Evolutionary conservation across 2,888 invertebrate species (phyloP).

Genomic region (Acleris sparsana): DNA sequence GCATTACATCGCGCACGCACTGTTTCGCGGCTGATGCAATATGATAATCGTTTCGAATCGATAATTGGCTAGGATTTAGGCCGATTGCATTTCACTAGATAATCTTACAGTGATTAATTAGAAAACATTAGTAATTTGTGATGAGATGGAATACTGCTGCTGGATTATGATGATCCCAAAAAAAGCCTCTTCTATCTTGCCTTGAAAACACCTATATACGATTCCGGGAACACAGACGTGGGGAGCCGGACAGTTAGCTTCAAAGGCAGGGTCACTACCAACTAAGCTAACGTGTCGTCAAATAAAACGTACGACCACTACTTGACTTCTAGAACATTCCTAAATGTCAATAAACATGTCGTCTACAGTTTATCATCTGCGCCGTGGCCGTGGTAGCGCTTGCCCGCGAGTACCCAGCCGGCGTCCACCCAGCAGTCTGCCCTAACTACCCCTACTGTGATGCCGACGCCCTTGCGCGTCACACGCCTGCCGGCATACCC

Average conservation of each 20-base stretch:
- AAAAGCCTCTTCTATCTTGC: too few relatives aligned
- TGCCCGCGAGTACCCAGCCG: slow-evolving; percentile 81
- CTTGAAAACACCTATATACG: too few relatives aligned
- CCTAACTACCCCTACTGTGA: slow-evolving; percentile 84
- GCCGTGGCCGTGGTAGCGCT: slow-evolving; percentile 72
- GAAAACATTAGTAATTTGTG: not conserved
- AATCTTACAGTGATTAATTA: not conserved
- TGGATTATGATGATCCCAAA: not conserved
- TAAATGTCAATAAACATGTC: too few relatives aligned
- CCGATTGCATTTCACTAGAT: not conserved
- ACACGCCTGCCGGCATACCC: slow-evolving; percentile 71
- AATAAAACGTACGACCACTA: too few relatives aligned
- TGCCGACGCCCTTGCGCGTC: slow-evolving; percentile 67
- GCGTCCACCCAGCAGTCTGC: slow-evolving; percentile 82
- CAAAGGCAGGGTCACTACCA: too few relatives aligned
- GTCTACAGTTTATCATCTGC: slow-evolving; percentile 66
- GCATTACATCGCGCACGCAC: slow-evolving; percentile 22
- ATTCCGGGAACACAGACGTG: too few relatives aligned
- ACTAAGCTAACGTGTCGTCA: too few relatives aligned
- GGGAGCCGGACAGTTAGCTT: too few relatives aligned
- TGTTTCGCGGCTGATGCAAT: slow-evolving; percentile 22
- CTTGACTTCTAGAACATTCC: too few relatives aligned
- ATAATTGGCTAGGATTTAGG: slow-evolving; percentile 23
- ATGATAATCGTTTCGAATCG: slow-evolving; percentile 30
- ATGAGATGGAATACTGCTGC: not conserved